Conservation (phyloP, 30 jellyfish, hydroid and myxozoan species). For the Turritopsis dohrnii region DNA sequence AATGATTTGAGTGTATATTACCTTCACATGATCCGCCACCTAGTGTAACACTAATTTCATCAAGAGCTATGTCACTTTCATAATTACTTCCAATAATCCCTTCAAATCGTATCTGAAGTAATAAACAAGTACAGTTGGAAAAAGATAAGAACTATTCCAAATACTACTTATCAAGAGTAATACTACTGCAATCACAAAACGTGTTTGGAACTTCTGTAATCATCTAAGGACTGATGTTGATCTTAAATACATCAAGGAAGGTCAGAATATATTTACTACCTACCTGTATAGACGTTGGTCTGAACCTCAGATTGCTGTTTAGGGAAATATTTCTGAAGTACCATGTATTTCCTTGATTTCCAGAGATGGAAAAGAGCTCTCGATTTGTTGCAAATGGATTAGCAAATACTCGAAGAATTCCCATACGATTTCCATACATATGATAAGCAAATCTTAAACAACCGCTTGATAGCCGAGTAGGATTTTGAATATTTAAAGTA, state of each 20-base stretch:
- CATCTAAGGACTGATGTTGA: no score
- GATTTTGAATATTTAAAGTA: neutral
- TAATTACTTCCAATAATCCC: neutral
- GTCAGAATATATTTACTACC: no score
- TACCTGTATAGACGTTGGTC: neutral
- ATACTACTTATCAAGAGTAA: no score
- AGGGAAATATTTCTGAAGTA: neutral
- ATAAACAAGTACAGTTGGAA: neutral
- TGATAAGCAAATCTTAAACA: constrained; percentile 8
- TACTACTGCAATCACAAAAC: no score
- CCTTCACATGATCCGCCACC: neutral
- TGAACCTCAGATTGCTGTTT: neutral
- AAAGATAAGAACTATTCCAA: no score
- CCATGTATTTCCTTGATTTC: constrained; percentile 2
- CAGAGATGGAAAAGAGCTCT: neutral
- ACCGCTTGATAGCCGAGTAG: neutral
- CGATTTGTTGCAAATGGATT: neutral
- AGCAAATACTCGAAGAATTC: neutral
- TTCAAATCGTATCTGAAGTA: neutral
- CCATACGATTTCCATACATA: neutral
- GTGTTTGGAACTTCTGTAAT: no score
- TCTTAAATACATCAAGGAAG: no score
- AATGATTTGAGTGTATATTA: neutral
- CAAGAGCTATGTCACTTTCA: constrained; percentile 6
- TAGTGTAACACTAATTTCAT: neutral